Conservation (phyloP, 2,113 vertebrate species). For the Oxyura jamaicensis region DNA sequence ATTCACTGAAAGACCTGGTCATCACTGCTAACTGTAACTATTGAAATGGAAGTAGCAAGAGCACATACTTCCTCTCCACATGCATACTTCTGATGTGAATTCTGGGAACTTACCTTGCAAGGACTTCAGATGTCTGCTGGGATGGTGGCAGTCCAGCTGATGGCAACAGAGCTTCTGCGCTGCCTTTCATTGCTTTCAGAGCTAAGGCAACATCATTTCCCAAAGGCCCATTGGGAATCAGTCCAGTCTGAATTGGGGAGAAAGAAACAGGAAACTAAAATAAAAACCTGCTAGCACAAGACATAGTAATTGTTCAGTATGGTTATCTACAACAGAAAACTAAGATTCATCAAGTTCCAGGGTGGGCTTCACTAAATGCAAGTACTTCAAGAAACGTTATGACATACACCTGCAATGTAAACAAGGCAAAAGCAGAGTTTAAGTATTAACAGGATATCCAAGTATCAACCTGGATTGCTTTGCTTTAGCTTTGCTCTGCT, state of each 20-base stretch:
- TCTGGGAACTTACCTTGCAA: slow-evolving; percentile 78
- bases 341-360: background rate
- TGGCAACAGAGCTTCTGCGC: slow-evolving; percentile 32
- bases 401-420: background rate
- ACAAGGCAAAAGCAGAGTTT: background rate
- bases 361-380: background rate
- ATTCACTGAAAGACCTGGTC: background rate
- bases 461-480: background rate
- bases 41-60: background rate
- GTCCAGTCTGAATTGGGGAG: slow-evolving; percentile 74
- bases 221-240: slow-evolving; percentile 84
- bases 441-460: background rate
- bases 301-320: background rate
- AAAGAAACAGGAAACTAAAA: background rate
- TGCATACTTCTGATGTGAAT: background rate
- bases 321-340: background rate
- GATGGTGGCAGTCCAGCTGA: slow-evolving; percentile 63
- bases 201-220: slow-evolving; percentile 72
- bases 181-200: slow-evolving; percentile 70
- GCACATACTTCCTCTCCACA: background rate
- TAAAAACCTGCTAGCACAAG: background rate
- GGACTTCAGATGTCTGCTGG: slow-evolving; percentile 74
- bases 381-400: background rate
- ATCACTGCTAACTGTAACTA: background rate
- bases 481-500: background rate